A percentile compares a stretch with the other conserved stretches of the same genome.
These are phyloP conservation scores for Onychostruthus taczanowskii DNA, from an alignment of 2,113 vertebrate species.

Conservation along the genomic window DNA sequence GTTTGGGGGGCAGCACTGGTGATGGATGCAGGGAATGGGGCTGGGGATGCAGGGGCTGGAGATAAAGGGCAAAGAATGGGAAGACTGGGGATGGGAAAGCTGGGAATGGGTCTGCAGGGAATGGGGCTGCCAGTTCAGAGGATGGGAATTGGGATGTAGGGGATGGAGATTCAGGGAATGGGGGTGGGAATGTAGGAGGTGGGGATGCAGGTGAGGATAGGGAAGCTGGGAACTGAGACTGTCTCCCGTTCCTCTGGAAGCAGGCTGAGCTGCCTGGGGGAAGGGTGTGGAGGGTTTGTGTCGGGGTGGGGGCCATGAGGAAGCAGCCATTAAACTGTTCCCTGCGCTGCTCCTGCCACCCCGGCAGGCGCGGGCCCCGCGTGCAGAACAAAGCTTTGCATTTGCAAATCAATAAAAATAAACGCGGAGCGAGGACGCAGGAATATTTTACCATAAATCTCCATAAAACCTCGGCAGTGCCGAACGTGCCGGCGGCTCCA, in stretches of 20 bases:
- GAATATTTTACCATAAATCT: constrained; percentile 71
- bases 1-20: accelerated
- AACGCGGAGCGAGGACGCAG: constrained; percentile 41
- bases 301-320: neutral
- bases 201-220: neutral
- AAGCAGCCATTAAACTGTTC: neutral
- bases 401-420: constrained; percentile 79
- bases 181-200: neutral
- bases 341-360: neutral
- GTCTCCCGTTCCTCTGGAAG: neutral
- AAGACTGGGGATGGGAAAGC: neutral
- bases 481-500: neutral
- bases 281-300: neutral
- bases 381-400: constrained; percentile 64
- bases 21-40: too few relatives aligned
- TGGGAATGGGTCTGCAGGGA: too few relatives aligned
- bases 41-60: neutral
- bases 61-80: too few relatives aligned
- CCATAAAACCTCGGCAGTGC: constrained; percentile 33
- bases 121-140: too few relatives aligned
- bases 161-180: too few relatives aligned
- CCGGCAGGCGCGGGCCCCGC: constrained; percentile 27
- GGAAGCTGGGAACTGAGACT: neutral
- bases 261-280: neutral
- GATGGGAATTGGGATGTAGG: too few relatives aligned